Conservation (phyloP, 2,113 vertebrate species). For the Barbus barbus region DNA sequence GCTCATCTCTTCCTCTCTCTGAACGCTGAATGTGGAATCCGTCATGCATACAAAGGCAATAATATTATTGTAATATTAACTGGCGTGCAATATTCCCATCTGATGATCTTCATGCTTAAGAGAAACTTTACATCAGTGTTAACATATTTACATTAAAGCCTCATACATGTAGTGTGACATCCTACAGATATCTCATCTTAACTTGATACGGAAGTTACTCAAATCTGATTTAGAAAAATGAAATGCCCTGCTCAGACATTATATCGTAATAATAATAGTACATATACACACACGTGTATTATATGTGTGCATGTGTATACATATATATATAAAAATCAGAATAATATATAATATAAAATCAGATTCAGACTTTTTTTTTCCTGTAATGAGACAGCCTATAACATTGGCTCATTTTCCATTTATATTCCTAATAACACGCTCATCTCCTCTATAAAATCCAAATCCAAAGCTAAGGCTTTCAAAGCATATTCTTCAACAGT, state of each 20-base stretch:
- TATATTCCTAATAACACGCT: not conserved
- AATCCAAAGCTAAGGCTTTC: not conserved
- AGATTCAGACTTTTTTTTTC: not conserved
- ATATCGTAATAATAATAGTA: too few relatives aligned
- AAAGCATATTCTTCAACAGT: not conserved
- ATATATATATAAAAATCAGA: too few relatives aligned
- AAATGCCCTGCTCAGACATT: not conserved
- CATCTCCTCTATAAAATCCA: not conserved
- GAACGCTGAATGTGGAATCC: not conserved
- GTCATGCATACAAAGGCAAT: constrained; percentile 29
- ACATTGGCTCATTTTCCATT: not conserved
- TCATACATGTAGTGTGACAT: not conserved
- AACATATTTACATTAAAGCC: not conserved
- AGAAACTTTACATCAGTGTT: constrained; percentile 18
- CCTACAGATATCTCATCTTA: not conserved
- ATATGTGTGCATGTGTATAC: too few relatives aligned
- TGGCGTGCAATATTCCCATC: not conserved
- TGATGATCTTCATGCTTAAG: constrained; percentile 20
- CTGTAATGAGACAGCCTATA: not conserved
- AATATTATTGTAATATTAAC: not conserved
- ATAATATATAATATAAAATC: too few relatives aligned
- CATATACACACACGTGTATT: too few relatives aligned
- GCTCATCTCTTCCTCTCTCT: not conserved
- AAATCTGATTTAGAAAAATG: not conserved
- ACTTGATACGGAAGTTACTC: not conserved